Evolutionary conservation across 2,797 vertebrate genomes (phyloP).

Genomic region (Coendou prehensilis): DNA sequence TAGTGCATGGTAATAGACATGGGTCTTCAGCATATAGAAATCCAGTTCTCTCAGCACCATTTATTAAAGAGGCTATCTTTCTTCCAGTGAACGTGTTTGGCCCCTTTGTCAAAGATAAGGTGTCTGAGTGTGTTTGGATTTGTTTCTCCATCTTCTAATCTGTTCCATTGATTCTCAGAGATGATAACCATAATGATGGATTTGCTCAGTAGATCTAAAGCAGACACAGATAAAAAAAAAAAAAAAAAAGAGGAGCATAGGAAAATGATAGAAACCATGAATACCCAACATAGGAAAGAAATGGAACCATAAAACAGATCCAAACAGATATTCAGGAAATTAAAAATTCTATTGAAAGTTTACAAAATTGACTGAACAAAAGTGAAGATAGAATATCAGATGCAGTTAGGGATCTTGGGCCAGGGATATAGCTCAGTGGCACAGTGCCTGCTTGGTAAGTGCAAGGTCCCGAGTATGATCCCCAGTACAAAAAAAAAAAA

Average conservation of each 20-base stretch:
- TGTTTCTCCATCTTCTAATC: not conserved
- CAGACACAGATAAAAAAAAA: not conserved
- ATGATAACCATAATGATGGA: not conserved
- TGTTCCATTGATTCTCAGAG: not conserved
- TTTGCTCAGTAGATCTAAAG: not conserved
- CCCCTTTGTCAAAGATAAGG: not conserved
- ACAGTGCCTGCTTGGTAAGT: too few relatives aligned
- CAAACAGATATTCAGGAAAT: too few relatives aligned
- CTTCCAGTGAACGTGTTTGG: not conserved
- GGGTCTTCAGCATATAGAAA: not conserved
- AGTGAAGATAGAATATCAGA: too few relatives aligned
- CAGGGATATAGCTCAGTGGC: too few relatives aligned
- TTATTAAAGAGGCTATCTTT: not conserved
- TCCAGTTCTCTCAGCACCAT: not conserved
- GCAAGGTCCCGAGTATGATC: too few relatives aligned
- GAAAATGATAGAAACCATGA: too few relatives aligned
- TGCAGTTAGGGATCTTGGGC: too few relatives aligned
- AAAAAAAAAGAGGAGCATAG: not conserved
- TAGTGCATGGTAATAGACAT: not conserved
- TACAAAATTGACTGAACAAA: too few relatives aligned
- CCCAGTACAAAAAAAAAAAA: too few relatives aligned
- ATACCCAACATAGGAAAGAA: too few relatives aligned
- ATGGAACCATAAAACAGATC: too few relatives aligned
- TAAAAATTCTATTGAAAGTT: too few relatives aligned
- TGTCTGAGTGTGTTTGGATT: not conserved